These are phyloP conservation scores for Mola mola DNA, from an alignment of 2,113 vertebrate species.

Conservation along the genomic window DNA sequence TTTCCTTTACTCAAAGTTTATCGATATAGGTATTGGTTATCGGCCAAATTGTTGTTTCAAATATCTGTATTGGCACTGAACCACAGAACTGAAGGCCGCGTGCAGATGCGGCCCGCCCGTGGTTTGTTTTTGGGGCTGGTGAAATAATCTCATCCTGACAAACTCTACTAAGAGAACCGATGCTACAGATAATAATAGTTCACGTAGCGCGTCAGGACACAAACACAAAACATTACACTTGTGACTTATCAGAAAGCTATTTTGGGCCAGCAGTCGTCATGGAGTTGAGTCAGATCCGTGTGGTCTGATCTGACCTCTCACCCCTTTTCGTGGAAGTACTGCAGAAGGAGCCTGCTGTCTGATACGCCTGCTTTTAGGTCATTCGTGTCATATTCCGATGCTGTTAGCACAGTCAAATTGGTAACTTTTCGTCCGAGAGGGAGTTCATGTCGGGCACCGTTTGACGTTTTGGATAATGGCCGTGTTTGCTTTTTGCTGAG, in stretches of 20 bases:
- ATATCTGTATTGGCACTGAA: too few relatives aligned
- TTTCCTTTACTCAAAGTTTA: too few relatives aligned
- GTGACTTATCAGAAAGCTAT: conserved; percentile 37
- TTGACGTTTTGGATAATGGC: neutral
- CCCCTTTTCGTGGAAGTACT: conserved; percentile 24
- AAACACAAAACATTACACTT: conserved; percentile 14
- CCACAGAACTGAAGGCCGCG: too few relatives aligned
- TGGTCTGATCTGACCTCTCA: conserved; percentile 52
- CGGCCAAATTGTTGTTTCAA: too few relatives aligned
- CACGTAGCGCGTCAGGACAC: neutral
- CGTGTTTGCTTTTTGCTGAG: neutral
- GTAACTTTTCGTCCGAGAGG: neutral
- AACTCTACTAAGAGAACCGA: too few relatives aligned
- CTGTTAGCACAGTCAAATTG: neutral
- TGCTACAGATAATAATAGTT: neutral
- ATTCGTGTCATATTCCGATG: neutral
- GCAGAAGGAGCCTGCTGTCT: conserved; percentile 2
- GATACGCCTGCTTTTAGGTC: neutral
- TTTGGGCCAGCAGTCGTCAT: conserved; percentile 37
- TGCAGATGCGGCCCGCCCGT: too few relatives aligned
- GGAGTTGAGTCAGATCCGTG: conserved; percentile 54
- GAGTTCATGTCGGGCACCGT: neutral
- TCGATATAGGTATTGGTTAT: too few relatives aligned
- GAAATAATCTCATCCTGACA: too few relatives aligned
- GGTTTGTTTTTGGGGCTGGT: too few relatives aligned